Evolutionary conservation across 2,797 vertebrate genomes (phyloP), one percentile per base, ranked within the genome.

Genomic region (Momotus momota): DNA sequence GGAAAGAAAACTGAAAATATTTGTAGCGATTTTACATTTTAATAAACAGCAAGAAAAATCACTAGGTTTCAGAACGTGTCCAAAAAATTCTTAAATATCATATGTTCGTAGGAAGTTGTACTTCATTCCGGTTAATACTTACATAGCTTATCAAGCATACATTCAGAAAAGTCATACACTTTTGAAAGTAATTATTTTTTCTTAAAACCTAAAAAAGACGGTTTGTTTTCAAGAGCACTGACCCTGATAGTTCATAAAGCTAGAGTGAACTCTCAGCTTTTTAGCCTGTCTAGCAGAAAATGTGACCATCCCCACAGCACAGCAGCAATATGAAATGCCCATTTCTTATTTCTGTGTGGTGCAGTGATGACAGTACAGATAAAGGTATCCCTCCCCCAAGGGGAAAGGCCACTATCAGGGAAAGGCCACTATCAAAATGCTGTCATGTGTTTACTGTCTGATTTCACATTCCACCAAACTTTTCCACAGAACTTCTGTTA

Each of bases 1-100:
- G 3, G 14, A 35, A 79, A 52, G 18, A 73, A 81, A 93, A 78
- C 17, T 45, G 38, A 20, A 62, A 88, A 54, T 18, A 21, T 52
- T 87, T 96, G 60, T 70, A 48, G 23, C 11, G 64, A 45, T 55
- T 90, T 78, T 51, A 81, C 27, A 35, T 14, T 54, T 82, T 49
- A 90, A 57, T 16, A 49, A 90, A 58, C 1, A 55, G 22, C 5
- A 27, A 20, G 38, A 57, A 27, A 58, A 31, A 19, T 0, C 5
- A 26, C 19, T 7, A 74, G 7, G 27, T 92, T 43, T 83, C 38
- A 87, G 83, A 81, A 26, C 10, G 12, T 38, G 16, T 26, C 20
- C 0, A 69, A 79, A 89, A 90, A 70, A 10, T 14, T 70, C 29
- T 52, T 80, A 74, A 82, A 65, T 60, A 57, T 2, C 15, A 19